Base-by-base conservation (phyloP, 2,113 vertebrate species). In the Dromaius novaehollandiae region DNA sequence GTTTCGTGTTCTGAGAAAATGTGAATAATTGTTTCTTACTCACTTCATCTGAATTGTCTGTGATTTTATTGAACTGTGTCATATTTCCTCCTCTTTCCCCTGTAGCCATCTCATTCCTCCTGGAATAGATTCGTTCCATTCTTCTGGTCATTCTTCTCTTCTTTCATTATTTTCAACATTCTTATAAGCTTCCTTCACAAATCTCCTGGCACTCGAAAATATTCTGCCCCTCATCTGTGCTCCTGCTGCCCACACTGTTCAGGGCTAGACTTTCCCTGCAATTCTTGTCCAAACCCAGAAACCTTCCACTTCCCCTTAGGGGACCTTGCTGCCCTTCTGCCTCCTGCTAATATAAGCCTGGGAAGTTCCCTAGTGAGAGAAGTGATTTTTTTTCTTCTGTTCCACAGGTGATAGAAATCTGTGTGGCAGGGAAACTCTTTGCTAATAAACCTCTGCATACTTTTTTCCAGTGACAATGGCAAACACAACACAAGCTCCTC, bases 161-260 rank as follows among this genome's bases (percentile, higher is more conserved):
- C 78, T 97, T 94, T 95, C 90, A 94, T 96, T 94, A 86, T 73
- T 93, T 88, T 55, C 96, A 96, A 86, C 34, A 28, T 38, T 93
- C 96, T 92, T 93, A 93, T 32, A 86, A 90, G 90, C 65, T 82
- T 83, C 28, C 42, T 25, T 68, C 85, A 26, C 51, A 92, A 90
- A 91, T 83, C 91, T 68, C n/a, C 79, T 88, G 94, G 94, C 91
- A 83, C 89, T 90, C 1, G 42, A 88, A 64, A 17, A 7, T 77
- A 76, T 66, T 55, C 92, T 68, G 2, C 82, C 85, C 86, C 94
- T 93, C 86, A 70, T 75, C 91, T 71, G 75, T 48, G 82, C 83
- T 89, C 64, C 76, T 18, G 48, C 69, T 4, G 26, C 77, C 65
- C 50, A 14, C 55, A 3, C 3, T 0, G 0, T 53, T n/a, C 0